Evolutionary conservation across 1,140 invertebrate species (phyloP), one percentile per base, ranked within the genome.

Genomic region (Apocrypta bakeri): DNA sequence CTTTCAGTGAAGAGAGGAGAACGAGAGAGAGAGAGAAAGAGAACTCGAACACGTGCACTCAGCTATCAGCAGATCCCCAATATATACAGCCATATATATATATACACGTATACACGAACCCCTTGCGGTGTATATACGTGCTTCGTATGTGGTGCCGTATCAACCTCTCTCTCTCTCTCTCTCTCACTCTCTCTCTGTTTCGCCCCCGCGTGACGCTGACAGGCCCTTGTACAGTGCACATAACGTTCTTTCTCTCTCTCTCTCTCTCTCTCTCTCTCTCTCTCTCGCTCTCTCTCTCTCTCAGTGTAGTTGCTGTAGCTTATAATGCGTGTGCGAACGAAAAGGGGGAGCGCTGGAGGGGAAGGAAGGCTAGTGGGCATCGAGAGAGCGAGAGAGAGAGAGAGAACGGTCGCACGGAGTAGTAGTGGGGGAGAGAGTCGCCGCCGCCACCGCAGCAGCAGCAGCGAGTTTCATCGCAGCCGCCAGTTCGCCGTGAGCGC

Each of bases 401-500:
- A 87, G 80, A 80, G 82, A 85, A 87, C 74, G 83, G 81, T 64
- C 80, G 69, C 74, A n/a, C 79, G 77, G 79, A 64, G 25, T 2
- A 29, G 24, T 66, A 77, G 75, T 77, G 77, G 74, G 48, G 84
- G 83, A 81, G 83, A 86, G 85, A 84, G 83, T 37, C 31, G 81
- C 24, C 79, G 48, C 56, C 66, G 21, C 56, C 42, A 79, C 84
- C 84, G 85, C 81, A 48, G 82, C 33, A 88, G 90, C 90, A 91
- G 90, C 84, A 27, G 66, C 48, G 48, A 56, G 48, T 56, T 56
- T 56, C 48, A 56, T 56, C 29, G 92, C 89, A 89, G 79, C 79
- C 68, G 89, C 85, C 90, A 91, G 90, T 90, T 90, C 88, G 91
- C 88, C 90, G 89, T 91, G 90, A 91, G 89, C 91, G 91, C 90